These are phyloP conservation scores for Hybognathus amarus DNA, from an alignment of 2,797 vertebrate species.

Conservation along the genomic window DNA sequence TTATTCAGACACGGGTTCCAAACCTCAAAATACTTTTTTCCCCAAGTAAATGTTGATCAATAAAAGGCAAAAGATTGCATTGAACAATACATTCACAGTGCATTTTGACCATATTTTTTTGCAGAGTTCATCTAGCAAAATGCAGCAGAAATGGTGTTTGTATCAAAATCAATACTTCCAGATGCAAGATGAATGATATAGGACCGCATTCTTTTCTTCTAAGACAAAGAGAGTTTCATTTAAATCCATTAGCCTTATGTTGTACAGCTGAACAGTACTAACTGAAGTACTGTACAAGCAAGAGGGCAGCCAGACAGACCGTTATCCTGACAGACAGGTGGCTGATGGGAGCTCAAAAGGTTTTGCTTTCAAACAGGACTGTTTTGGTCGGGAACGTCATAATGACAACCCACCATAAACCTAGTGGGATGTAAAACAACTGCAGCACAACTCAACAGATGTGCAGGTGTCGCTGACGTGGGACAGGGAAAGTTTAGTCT, in stretches of 20 bases:
- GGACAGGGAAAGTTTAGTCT: slow-evolving; percentile 9
- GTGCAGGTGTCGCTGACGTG: background rate
- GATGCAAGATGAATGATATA: background rate
- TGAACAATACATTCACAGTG: background rate
- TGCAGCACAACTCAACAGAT: slow-evolving; percentile 59
- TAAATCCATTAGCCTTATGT: background rate
- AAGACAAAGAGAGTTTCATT: background rate
- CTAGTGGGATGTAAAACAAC: slow-evolving; percentile 38
- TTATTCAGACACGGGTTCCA: background rate
- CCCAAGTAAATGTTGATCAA: background rate
- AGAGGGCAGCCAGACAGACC: background rate
- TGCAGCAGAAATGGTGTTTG: background rate
- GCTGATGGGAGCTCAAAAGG: slow-evolving; percentile 13
- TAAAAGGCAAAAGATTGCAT: slow-evolving; percentile 2
- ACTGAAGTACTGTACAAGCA: background rate
- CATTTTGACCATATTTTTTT: background rate
- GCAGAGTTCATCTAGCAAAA: background rate
- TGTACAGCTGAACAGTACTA: background rate
- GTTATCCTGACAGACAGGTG: background rate
- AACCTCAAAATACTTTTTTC: background rate
- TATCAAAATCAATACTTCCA: background rate
- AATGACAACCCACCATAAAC: slow-evolving; percentile 64
- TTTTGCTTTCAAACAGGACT: background rate
- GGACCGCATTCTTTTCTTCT: background rate
- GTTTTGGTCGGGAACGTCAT: slow-evolving; percentile 30